Conservation (phyloP, 2,113 vertebrate species). For the Gorsachius goisagi region DNA sequence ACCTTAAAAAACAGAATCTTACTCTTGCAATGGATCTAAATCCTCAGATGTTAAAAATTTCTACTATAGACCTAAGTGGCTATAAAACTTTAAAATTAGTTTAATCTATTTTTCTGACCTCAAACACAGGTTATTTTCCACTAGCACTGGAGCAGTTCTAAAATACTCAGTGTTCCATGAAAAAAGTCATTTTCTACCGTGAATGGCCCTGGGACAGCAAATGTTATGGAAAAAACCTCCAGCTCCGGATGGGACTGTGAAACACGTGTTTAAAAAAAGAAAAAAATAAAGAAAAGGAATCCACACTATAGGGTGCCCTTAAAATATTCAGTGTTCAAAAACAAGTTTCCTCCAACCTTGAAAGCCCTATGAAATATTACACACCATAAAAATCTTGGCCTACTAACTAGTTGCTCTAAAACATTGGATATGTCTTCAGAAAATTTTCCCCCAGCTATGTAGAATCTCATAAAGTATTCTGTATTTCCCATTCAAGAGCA, state of each 20-base stretch:
- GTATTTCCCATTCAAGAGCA: slow-evolving; percentile 11
- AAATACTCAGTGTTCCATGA: slow-evolving; percentile 44
- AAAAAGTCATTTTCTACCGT: slow-evolving; percentile 54
- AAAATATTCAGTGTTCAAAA: slow-evolving; percentile 71
- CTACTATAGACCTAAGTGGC: slow-evolving; percentile 33
- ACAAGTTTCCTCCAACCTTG: slow-evolving; percentile 70
- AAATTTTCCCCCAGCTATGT: slow-evolving; percentile 18
- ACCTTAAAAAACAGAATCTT: slow-evolving; percentile 8
- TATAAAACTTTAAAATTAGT: slow-evolving; percentile 64
- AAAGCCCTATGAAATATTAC: slow-evolving; percentile 70
- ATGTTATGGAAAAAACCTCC: slow-evolving; percentile 50
- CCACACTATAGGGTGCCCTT: slow-evolving; percentile 55
- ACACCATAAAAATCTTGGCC: slow-evolving; percentile 68
- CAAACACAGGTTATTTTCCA: slow-evolving; percentile 67
- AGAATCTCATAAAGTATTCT: slow-evolving; percentile 47
- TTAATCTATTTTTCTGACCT: slow-evolving; percentile 72
- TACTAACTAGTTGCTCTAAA: slow-evolving; percentile 38
- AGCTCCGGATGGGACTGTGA: slow-evolving; percentile 46
- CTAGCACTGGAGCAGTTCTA: slow-evolving; percentile 45
- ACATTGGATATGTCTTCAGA: slow-evolving; percentile 47
- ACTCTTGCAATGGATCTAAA: slow-evolving; percentile 1
- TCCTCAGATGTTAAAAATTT: slow-evolving; percentile 12
- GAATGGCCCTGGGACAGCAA: slow-evolving; percentile 63
- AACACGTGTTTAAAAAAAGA: background rate
- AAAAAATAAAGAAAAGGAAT: background rate